These are phyloP conservation scores for Ciconia maguari DNA, from an alignment of 2,113 vertebrate species.

Conservation along the genomic window DNA sequence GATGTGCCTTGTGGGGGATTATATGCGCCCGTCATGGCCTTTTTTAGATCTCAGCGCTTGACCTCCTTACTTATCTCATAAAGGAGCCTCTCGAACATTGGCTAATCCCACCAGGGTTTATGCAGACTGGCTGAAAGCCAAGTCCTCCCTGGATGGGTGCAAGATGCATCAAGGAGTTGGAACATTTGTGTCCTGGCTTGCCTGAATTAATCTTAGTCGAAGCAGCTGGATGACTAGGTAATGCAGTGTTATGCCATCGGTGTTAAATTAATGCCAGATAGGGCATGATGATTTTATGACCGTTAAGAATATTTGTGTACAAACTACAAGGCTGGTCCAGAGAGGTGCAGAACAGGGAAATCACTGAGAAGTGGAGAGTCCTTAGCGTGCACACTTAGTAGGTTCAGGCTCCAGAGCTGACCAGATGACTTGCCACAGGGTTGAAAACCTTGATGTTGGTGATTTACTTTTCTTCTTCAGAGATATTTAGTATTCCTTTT, in stretches of 20 bases:
- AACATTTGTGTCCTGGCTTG: neutral
- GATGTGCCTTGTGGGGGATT: neutral
- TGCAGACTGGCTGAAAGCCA: neutral
- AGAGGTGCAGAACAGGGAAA: neutral
- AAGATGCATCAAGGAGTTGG: neutral
- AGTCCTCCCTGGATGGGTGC: neutral
- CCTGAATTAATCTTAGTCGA: neutral
- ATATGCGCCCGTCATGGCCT: neutral
- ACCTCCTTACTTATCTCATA: neutral
- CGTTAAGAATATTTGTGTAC: neutral
- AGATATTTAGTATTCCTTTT: neutral
- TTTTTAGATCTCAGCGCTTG: neutral
- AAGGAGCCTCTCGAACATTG: neutral
- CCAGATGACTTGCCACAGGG: neutral
- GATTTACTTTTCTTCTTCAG: neutral
- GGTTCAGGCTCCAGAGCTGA: neutral
- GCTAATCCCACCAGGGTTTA: neutral
- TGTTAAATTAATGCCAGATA: neutral
- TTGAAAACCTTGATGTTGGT: neutral
- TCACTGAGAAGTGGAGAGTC: neutral
- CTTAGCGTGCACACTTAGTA: rapidly evolving
- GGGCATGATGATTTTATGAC: neutral
- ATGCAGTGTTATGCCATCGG: neutral
- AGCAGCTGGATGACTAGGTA: neutral
- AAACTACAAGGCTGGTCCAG: neutral